Evolutionary conservation across 2,888 invertebrate genomes (phyloP).

Genomic region (Meteorus colon): DNA sequence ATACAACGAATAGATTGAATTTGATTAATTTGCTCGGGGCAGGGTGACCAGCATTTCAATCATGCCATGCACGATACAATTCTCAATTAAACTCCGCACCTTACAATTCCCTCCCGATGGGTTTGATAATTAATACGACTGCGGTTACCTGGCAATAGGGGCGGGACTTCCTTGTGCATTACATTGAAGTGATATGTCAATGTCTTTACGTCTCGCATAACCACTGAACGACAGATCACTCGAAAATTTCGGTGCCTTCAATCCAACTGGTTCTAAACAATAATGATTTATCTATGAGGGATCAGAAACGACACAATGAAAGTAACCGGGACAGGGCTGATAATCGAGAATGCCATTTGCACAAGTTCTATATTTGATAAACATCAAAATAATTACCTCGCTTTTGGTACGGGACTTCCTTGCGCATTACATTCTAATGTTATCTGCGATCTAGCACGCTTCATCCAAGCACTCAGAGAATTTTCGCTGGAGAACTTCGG

Average conservation of each 20-base stretch:
- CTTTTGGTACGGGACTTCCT: slow-evolving; percentile 76
- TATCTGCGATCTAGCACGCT: slow-evolving; percentile 44
- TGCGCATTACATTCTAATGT: slow-evolving; percentile 75
- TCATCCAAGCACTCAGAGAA: slow-evolving; percentile 50
- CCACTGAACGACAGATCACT: slow-evolving; percentile 78
- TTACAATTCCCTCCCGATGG: background rate
- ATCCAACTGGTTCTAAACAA: slow-evolving; percentile 79
- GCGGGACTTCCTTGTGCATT: slow-evolving; percentile 83
- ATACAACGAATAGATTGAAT: background rate
- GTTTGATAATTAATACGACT: slow-evolving; percentile 10
- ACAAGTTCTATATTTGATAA: background rate
- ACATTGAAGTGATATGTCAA: slow-evolving; percentile 67
- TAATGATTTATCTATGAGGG: slow-evolving; percentile 27
- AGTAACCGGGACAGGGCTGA: slow-evolving; percentile 52
- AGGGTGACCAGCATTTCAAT: slow-evolving; percentile 21
- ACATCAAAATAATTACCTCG: slow-evolving; percentile 17
- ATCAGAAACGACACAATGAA: slow-evolving; percentile 48
- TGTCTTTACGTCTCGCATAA: slow-evolving; percentile 73
- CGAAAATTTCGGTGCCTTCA: slow-evolving; percentile 80
- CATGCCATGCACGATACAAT: background rate
- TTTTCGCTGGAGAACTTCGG: slow-evolving; percentile 69
- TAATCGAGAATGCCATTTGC: background rate
- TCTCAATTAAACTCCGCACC: background rate
- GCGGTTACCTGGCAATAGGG: slow-evolving; percentile 79
- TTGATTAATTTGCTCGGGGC: slow-evolving; percentile 19